These are phyloP conservation scores for Poecile atricapillus DNA, from an alignment of 2,113 vertebrate species.

Conservation along the genomic window DNA sequence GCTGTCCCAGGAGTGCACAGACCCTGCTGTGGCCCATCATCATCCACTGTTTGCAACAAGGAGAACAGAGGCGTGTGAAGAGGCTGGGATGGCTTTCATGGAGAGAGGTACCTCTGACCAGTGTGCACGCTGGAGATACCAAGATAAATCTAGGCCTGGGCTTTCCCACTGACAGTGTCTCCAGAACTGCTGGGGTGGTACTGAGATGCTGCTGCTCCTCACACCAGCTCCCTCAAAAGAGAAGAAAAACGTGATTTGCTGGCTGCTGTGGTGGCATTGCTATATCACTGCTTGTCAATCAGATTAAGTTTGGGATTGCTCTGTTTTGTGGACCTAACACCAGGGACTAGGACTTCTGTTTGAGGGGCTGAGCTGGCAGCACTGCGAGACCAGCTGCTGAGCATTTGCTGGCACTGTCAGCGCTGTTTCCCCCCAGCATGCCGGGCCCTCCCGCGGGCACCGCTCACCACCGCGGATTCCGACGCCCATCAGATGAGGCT, in stretches of 20 bases:
- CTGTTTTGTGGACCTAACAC: background rate
- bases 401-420: background rate
- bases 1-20: background rate
- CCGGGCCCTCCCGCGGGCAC: fast-evolving
- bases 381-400: background rate
- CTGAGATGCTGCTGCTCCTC: background rate
- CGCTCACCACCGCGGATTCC: fast-evolving
- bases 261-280: background rate
- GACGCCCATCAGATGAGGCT: fast-evolving
- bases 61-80: background rate
- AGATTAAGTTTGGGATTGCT: background rate
- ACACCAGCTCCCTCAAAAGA: background rate
- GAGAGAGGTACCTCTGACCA: background rate
- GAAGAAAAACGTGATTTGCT: fast-evolving
- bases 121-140: background rate
- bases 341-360: background rate
- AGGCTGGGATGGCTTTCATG: background rate
- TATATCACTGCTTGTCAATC: background rate
- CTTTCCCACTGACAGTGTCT: background rate
- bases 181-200: background rate
- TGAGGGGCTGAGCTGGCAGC: background rate
- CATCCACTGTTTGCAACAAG: background rate
- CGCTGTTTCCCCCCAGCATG: fast-evolving
- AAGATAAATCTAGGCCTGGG: no score
- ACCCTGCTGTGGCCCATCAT: background rate